Evolutionary conservation across 2,888 invertebrate species (phyloP).

Genomic region (Macaria notata): DNA sequence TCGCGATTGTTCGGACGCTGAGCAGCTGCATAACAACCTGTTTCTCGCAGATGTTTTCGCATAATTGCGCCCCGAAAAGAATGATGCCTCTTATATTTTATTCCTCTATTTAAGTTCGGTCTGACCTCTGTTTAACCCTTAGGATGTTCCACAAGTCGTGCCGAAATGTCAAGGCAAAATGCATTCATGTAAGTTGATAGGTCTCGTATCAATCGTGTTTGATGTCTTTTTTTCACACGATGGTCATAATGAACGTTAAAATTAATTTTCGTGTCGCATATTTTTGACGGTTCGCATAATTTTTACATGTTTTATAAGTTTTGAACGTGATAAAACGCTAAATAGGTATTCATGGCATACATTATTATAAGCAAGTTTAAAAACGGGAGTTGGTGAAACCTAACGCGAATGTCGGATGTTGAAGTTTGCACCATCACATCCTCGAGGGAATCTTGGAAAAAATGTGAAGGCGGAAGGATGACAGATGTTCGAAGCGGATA

Average conservation of each 20-base stretch:
- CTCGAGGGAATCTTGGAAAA: slow-evolving; percentile 30
- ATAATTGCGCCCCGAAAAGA: slow-evolving; percentile 32
- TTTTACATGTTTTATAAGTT: no score
- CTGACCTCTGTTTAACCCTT: slow-evolving; percentile 32
- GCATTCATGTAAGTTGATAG: slow-evolving; percentile 2
- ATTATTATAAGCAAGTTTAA: background rate
- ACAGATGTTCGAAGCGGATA: slow-evolving; percentile 47
- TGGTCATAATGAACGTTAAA: slow-evolving; percentile 1
- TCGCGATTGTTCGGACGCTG: slow-evolving; percentile 61
- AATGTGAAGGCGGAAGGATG: slow-evolving; percentile 50
- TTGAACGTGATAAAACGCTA: no score
- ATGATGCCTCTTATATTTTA: slow-evolving; percentile 24
- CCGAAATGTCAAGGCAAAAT: slow-evolving; percentile 30
- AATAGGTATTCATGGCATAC: no score
- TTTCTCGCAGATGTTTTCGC: slow-evolving; percentile 60
- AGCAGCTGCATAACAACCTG: slow-evolving; percentile 57
- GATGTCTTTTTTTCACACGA: slow-evolving; percentile 5
- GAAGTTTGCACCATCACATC: slow-evolving; percentile 25
- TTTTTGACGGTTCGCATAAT: no score
- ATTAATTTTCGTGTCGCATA: background rate
- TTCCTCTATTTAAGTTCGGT: slow-evolving; percentile 23
- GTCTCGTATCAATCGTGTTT: slow-evolving; percentile 9
- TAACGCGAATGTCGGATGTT: slow-evolving; percentile 30
- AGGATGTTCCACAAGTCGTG: slow-evolving; percentile 21
- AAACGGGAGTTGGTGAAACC: slow-evolving; percentile 1